Evolutionary conservation across 2,888 invertebrate genomes (phyloP), one percentile per base, ranked within the genome.

Genomic region (Phortica magna): DNA sequence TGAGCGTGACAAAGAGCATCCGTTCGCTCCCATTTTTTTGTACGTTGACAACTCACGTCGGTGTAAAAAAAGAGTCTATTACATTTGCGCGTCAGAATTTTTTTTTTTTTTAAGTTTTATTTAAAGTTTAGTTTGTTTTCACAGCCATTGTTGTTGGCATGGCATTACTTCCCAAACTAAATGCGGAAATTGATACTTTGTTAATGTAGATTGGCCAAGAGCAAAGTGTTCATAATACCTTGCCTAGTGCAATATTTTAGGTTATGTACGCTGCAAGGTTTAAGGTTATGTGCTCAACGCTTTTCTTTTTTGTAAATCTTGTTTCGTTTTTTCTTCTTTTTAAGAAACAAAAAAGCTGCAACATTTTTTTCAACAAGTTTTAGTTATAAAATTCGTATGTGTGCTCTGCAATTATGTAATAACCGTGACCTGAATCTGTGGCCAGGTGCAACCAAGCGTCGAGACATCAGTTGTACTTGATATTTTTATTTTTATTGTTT

Each of bases 1-100:
- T 87, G 82, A 88, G 88, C 90, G 90, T 88, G 89, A 90, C 90
- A 83, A 81, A 86, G 84, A 85, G 80, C 84, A 84, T 86, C 87
- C 87, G 86, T 79, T 85, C 82, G 84, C 82, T 82, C 81, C 81
- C 83, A 83, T 84, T 83, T 80, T 55, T 77, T 74, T 73, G 53
- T 19, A 22, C 17, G 48, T 14, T 41, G 48, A 43, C 70, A 68
- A 71, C 61, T 22, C 22, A 61, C 55, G 31, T 4, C 10, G 53
- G 61, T 53, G 59, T n/a, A 65, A 65, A 65, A 68, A 43, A 68
- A 68, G 31, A 31, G 31, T 31, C 2, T 31, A 43, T 68, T 57
- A 72, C 31, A 14, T 14, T 53, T 67, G 19, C 6, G 65, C 53
- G 43, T 10, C 39, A 43, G 14, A 57, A n/a, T n/a, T n/a, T n/a